These are phyloP conservation scores for Motacilla alba DNA, from an alignment of 2,113 vertebrate genomes.

Conservation along the genomic window DNA sequence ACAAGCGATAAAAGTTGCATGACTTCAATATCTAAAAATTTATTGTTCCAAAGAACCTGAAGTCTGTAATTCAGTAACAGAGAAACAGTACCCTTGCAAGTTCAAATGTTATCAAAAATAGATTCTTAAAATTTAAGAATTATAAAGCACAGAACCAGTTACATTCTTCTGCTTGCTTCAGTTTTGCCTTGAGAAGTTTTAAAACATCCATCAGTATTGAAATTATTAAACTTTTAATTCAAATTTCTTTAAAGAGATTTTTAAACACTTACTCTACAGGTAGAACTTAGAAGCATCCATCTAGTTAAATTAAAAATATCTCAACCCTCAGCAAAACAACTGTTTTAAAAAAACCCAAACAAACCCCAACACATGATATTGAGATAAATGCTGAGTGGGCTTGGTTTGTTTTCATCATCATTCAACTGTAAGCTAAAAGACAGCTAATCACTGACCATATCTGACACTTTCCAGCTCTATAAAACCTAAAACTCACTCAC, in stretches of 20 bases:
- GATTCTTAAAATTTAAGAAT: neutral
- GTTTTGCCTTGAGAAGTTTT: neutral
- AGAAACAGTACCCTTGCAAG: neutral
- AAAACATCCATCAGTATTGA: neutral
- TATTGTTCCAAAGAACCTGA: neutral
- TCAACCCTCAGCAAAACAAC: neutral
- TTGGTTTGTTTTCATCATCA: neutral
- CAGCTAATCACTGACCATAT: neutral
- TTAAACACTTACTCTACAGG: neutral
- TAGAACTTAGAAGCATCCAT: neutral
- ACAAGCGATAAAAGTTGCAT: neutral
- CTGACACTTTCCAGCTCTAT: neutral
- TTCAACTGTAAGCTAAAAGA: neutral
- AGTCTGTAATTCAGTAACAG: neutral
- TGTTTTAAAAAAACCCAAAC: neutral
- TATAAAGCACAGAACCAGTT: neutral
- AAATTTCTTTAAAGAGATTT: neutral
- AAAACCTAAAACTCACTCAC: constrained; percentile 68
- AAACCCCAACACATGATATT: neutral
- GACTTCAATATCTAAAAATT: neutral
- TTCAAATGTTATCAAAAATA: neutral
- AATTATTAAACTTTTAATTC: neutral
- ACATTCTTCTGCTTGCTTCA: neutral
- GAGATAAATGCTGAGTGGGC: neutral
- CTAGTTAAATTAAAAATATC: neutral